Evolutionary conservation across 2,888 invertebrate genomes (phyloP), one percentile per base, ranked within the genome.

Genomic region (Drosophila atroscutellata): DNA sequence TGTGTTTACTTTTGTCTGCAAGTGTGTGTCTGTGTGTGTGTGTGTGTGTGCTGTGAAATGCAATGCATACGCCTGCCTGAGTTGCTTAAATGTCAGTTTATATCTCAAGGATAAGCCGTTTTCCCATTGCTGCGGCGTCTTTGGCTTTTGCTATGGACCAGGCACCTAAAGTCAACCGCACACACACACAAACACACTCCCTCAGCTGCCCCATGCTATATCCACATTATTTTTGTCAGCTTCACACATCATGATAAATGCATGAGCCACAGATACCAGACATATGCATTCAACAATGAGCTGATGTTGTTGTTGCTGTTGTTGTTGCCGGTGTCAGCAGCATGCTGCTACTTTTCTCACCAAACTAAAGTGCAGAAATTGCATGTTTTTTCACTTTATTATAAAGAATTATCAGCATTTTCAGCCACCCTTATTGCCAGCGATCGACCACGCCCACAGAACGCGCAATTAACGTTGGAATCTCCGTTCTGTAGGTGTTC

Each of bases 81-180:
- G 85, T 85, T 85, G 85, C 83, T 83, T 90, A 83, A 89, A 89
- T 87, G 87, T 87, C 89, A 89, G 89, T 89, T 90, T 89, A 89
- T 86, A 86, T 90, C 90, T 90, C 89, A 89, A 89, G 89, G 89
- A 90, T 90, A 89, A 89, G 87, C 84, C 77, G 89, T 85, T 85
- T 83, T 85, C 81, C 83, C 84, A 71, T 75, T 81, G 86, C 79
- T 65, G 65, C 55, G 70, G 66, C 62, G 72, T 77, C 85, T 82
- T 75, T 80, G 71, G 62, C 63, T 64, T 72, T 77, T 80, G 49
- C 55, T 64, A 55, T 66, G 49, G 49, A 51, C 65, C 51, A 36
- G 58, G 36, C 30, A 61, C 13, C 47, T 49, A 72, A 57, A 60
- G 26, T 51, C 56, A 74, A 58, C 61, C 50, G 47, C 51, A 32